These are phyloP conservation scores for Meleagris gallopavo DNA, from an alignment of 2,113 vertebrate species.

Conservation along the genomic window DNA sequence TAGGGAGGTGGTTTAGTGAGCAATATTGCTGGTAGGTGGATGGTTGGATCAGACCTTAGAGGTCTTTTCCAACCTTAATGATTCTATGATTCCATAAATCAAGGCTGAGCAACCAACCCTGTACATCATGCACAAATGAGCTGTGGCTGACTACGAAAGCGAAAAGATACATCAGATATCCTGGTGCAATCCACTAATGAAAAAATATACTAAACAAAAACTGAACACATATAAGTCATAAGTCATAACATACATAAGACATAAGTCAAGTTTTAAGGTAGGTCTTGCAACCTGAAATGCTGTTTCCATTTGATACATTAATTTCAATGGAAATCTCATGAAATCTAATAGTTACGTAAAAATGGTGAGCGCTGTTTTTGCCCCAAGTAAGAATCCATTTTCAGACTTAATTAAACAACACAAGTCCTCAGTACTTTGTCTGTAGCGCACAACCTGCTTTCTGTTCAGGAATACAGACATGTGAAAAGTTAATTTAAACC, in stretches of 20 bases:
- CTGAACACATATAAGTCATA: neutral
- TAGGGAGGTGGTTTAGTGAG: no score
- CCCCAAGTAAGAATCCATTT: neutral
- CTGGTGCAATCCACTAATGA: neutral
- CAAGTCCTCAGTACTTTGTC: neutral
- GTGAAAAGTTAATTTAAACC: neutral
- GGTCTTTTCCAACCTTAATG: no score
- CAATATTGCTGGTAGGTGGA: no score
- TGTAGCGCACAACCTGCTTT: neutral
- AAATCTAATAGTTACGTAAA: neutral
- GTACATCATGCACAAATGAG: neutral
- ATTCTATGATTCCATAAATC: no score
- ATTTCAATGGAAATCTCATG: neutral
- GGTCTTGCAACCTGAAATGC: neutral
- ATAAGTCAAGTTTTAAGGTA: neutral
- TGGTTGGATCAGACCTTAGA: no score
- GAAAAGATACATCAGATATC: rapidly evolving
- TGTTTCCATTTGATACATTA: neutral
- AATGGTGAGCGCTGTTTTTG: neutral
- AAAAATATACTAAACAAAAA: neutral
- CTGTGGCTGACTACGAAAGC: neutral
- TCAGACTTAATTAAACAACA: neutral
- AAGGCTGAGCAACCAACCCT: neutral
- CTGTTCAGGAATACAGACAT: neutral
- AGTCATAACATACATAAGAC: no score